Base-by-base conservation (phyloP, 2,888 invertebrate genomes). In the Blastobasis lacticolella region DNA sequence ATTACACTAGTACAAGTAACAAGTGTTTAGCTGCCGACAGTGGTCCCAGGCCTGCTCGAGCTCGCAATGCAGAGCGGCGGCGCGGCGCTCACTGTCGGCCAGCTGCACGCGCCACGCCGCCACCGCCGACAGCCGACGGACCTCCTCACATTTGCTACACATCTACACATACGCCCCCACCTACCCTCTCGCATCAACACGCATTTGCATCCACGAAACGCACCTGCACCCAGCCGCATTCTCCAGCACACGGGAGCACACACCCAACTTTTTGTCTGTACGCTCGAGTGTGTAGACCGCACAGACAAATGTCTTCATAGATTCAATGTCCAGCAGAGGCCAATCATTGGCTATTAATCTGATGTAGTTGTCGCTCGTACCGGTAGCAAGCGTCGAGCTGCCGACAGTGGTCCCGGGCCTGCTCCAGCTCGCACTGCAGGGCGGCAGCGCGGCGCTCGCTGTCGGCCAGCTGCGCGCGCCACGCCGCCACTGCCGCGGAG, bases 1-100 rank as follows among this genome's bases (percentile, higher is more conserved):
- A n/a, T n/a, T n/a, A n/a, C n/a, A n/a, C n/a, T n/a, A n/a, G 52
- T 50, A 73, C 80, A 69, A 67, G 61, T 68, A 75, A 8, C 63
- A 66, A 0, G 38, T 42, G 38, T 74, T 67, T n/a, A 75, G 48
- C 1, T 67, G 64, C 1, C 52, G 50, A 44, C 67, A 66, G 23
- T 65, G 68, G 0, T 53, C 54, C n/a, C 58, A 10, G 6, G 69
- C 61, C 5, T 57, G 55, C 49, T 53, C 50, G 53, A 81, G 62
- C 52, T 75, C 67, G 0, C 38, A 53, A 45, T 68, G 66, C n/a
- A 75, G 66, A 49, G 49, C 49, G 37, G 55, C 64, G 54, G 59
- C 63, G 46, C 64, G 66, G 3, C 59, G 57, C 49, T 60, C 61
- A 55, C 68, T 60, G 10, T 55, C 65, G 8, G 47, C 59, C 45